Evolutionary conservation across 2,888 invertebrate genomes (phyloP).

Genomic region (Metalampra italica): DNA sequence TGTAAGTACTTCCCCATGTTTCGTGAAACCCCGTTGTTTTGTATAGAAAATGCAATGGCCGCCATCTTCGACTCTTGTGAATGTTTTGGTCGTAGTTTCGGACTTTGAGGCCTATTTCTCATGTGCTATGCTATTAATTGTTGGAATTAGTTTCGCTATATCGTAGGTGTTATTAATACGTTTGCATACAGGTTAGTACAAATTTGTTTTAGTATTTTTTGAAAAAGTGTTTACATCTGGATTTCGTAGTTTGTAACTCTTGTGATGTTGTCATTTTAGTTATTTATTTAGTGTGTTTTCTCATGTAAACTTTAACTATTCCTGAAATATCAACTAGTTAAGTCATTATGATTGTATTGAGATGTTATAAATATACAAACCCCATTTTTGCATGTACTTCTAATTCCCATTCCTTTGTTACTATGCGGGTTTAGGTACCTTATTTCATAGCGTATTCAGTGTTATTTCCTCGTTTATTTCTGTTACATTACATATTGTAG

Average conservation of each 20-base stretch:
- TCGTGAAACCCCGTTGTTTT: constrained; percentile 81
- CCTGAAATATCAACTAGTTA: constrained; percentile 21
- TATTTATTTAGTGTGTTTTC: constrained; percentile 48
- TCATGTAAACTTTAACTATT: constrained; percentile 17
- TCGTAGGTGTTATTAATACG: constrained; percentile 55
- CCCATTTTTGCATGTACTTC: constrained; percentile 67
- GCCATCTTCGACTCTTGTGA: constrained; percentile 91
- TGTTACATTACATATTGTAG: constrained; percentile 32
- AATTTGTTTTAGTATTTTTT: constrained; percentile 49
- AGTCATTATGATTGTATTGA: constrained; percentile 33
- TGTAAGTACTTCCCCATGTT: constrained; percentile 59
- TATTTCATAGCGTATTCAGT: constrained; percentile 20
- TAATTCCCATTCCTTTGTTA: constrained; percentile 62
- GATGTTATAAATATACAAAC: constrained; percentile 57
- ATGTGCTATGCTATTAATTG: constrained; percentile 70
- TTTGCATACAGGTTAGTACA: constrained; percentile 59
- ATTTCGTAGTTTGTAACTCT: constrained; percentile 78
- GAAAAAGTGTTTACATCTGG: constrained; percentile 87
- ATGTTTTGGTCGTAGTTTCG: constrained; percentile 84
- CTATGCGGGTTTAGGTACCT: constrained; percentile 40
- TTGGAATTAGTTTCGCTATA: constrained; percentile 62
- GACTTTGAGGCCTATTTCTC: constrained; percentile 66
- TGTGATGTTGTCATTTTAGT: constrained; percentile 76
- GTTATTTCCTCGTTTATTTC: constrained; percentile 17
- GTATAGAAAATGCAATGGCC: constrained; percentile 90